These are phyloP conservation scores for Corythornis madagascariensis DNA, from an alignment of 2,113 vertebrate genomes.

Conservation along the genomic window DNA sequence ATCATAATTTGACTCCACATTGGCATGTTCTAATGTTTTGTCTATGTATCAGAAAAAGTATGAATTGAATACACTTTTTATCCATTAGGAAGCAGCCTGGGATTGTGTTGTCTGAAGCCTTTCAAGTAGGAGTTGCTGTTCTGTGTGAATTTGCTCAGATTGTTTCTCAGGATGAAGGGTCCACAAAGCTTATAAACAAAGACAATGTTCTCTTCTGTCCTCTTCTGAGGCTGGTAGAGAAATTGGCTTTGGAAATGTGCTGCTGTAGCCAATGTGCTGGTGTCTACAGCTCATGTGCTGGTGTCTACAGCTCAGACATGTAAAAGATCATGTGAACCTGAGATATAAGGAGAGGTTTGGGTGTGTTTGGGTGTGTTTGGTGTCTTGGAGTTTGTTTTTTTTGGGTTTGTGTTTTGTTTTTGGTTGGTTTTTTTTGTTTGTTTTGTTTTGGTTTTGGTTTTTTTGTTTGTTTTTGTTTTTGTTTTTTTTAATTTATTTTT, in stretches of 20 bases:
- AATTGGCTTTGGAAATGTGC: not conserved
- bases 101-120: not conserved
- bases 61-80: not conserved
- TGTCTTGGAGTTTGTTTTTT: too few species aligned
- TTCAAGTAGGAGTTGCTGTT: not conserved
- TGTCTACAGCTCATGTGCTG: not conserved
- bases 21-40: not conserved
- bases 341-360: too few species aligned
- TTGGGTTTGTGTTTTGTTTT: too few species aligned
- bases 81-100: not conserved
- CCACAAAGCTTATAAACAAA: not conserved
- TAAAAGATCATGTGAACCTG: not conserved
- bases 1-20: not conserved
- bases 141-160: not conserved
- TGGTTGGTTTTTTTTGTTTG: too few species aligned
- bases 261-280: not conserved
- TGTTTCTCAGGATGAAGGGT: not conserved
- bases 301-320: not conserved
- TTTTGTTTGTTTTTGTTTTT: too few species aligned
- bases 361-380: too few species aligned
- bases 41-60: not conserved
- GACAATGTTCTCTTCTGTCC: accelerated
- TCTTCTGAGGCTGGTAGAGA: not conserved
- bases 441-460: too few species aligned
- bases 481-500: too few species aligned